Evolutionary conservation across 2,888 invertebrate species (phyloP).

Genomic region (Petrolisthes manimaculis): DNA sequence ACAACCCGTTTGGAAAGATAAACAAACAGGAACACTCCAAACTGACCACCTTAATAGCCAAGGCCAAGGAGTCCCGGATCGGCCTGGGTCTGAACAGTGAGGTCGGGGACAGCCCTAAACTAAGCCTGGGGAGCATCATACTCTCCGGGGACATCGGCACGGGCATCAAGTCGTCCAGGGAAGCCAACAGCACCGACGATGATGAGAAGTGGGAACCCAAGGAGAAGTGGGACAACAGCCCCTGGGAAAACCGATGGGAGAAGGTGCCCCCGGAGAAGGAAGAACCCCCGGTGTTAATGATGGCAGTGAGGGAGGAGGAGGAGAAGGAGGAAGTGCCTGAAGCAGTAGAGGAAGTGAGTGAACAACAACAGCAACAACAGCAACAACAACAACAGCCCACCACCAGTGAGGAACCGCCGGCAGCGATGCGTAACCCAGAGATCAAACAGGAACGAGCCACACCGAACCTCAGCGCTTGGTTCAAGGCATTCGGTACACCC

Average conservation of each 20-base stretch:
- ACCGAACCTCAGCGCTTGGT: slow-evolving; percentile 91
- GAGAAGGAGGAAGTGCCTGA: slow-evolving; percentile 63
- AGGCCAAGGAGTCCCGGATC: slow-evolving; percentile 66
- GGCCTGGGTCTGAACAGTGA: slow-evolving; percentile 64
- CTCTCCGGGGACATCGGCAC: slow-evolving; percentile 64
- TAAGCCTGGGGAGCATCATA: slow-evolving; percentile 64
- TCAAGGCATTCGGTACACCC: slow-evolving; percentile 90
- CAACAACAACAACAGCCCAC: no score
- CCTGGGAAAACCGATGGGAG: slow-evolving; percentile 61
- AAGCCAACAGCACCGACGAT: slow-evolving; percentile 61
- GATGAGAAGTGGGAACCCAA: slow-evolving; percentile 63
- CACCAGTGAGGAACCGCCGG: slow-evolving; percentile 22
- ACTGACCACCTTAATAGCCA: slow-evolving; percentile 63
- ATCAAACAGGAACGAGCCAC: slow-evolving; percentile 73
- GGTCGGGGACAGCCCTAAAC: slow-evolving; percentile 65
- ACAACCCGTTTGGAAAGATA: slow-evolving; percentile 64
- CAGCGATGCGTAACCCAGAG: slow-evolving; percentile 58
- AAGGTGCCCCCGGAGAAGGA: slow-evolving; percentile 64
- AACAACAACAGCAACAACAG: background rate
- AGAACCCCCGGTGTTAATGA: slow-evolving; percentile 66
- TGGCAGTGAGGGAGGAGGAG: slow-evolving; percentile 67
- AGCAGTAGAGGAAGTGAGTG: slow-evolving; percentile 35
- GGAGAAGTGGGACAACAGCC: slow-evolving; percentile 65
- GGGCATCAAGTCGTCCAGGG: slow-evolving; percentile 58
- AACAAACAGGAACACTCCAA: slow-evolving; percentile 65